Evolutionary conservation across 1,140 invertebrate genomes (phyloP), one percentile per base, ranked within the genome.

Genomic region (Drosophila arawakana): DNA sequence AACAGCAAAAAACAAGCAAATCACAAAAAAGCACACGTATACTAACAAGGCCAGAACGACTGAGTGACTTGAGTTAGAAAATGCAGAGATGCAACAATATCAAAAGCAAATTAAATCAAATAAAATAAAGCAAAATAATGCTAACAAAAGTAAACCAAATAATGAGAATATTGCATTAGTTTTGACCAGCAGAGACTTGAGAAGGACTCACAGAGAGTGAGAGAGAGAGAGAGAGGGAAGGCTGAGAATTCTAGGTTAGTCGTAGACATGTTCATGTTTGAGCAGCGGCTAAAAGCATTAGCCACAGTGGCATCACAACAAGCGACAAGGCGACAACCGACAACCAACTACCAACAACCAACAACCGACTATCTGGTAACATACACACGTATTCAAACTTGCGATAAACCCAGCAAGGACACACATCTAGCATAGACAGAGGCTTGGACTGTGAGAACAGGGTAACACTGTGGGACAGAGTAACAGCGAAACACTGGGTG

Each of bases 91-190:
- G 62, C 62, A 78, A 71, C 73, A 78, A 73, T 80, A 86, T 89
- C 83, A 89, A 89, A 86, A 73, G 47, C 76, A 80, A 86, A 86
- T 86, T 80, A 86, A 89, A 86, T 86, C 78, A 86, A 89, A 86
- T 86, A 66, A 88, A 86, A 76, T 61, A 67, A 62, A 62, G 46
- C 39, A 76, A 73, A 73, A 77, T 66, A 79, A 86, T 67, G 74
- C 57, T 66, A 52, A 82, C 68, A 47, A 79, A 79, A 63, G 78
- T 70, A 73, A 81, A 62, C 73, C 80, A 82, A 88, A 88, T 86
- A 86, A 89, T 88, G 86, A 80, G 84, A 86, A 89, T 86, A 86
- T 86, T 83, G 83, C 84, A 86, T 86, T 86, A 86, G 84, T 78
- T 88, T 54, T 50, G 58, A 50, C 60, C 70, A 72, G 25, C 25